Evolutionary conservation across 53 echinoderm and acorn worm genomes (phyloP).

Genomic region (Mesocentrotus franciscanus): DNA sequence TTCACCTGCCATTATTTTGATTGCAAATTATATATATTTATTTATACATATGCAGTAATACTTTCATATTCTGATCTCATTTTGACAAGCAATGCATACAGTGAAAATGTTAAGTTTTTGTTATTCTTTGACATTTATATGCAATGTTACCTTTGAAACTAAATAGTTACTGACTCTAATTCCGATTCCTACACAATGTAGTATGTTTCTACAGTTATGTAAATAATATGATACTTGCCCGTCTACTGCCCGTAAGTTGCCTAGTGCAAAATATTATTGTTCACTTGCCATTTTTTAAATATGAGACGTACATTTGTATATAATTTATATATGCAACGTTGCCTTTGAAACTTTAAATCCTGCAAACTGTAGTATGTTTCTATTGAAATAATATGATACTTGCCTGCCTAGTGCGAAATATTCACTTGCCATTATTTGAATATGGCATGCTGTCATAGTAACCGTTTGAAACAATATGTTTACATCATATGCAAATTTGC

Average conservation of each 20-base stretch:
- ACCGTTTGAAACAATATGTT: not conserved
- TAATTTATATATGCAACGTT: not conserved
- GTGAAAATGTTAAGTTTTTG: too few species aligned
- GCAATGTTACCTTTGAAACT: too few species aligned
- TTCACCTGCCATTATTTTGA: not conserved
- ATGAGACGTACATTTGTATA: too few species aligned
- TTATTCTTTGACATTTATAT: too few species aligned
- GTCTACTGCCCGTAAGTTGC: not conserved
- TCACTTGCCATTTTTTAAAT: not conserved
- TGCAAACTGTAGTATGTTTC: not conserved
- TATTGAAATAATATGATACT: not conserved
- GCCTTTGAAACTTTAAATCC: not conserved
- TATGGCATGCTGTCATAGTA: constrained; percentile 6
- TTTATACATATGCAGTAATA: too few species aligned
- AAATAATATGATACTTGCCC: not conserved
- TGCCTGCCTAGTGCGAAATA: not conserved
- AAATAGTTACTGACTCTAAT: too few species aligned
- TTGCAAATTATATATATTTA: not conserved
- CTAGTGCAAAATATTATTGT: not conserved
- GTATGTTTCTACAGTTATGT: constrained; percentile 5
- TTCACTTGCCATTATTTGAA: constrained; percentile 5
- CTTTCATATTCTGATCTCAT: not conserved
- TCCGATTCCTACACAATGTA: not conserved
- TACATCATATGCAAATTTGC: not conserved
- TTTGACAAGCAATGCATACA: not conserved